Evolutionary conservation across 2,113 vertebrate species (phyloP).

Genomic region (Sminthopsis crassicaudata): DNA sequence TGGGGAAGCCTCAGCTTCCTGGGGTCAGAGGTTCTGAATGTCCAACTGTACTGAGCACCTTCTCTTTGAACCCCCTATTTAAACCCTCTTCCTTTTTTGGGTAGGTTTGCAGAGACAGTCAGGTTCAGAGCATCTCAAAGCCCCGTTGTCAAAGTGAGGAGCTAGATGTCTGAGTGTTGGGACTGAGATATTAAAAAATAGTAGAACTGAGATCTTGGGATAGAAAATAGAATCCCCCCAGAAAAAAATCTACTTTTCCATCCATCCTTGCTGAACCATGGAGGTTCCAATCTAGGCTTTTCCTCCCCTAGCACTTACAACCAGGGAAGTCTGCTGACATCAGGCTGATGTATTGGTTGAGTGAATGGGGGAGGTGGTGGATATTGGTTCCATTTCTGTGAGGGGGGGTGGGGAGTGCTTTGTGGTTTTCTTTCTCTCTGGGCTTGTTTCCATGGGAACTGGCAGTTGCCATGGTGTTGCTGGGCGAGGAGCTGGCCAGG

Average conservation of each 20-base stretch:
- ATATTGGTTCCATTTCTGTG: slow-evolving; percentile 58
- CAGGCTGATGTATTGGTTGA: slow-evolving; percentile 21
- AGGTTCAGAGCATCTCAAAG: background rate
- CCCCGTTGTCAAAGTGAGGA: background rate
- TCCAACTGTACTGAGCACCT: background rate
- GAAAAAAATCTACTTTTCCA: background rate
- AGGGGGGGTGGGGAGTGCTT: slow-evolving; percentile 47
- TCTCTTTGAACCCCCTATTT: background rate
- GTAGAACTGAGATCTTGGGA: background rate
- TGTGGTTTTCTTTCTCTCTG: slow-evolving; percentile 62
- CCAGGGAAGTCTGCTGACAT: background rate
- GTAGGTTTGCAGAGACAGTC: background rate
- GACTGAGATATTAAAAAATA: background rate
- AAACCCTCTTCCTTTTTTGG: background rate
- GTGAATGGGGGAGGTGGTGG: slow-evolving; percentile 66
- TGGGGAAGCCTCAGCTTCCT: background rate
- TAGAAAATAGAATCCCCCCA: background rate
- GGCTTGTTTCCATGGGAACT: slow-evolving; percentile 83
- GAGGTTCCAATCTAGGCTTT: background rate
- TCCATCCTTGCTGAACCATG: background rate
- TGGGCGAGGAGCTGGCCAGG: slow-evolving; percentile 55
- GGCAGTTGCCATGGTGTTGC: slow-evolving; percentile 73
- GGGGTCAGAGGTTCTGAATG: background rate
- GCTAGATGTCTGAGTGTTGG: background rate
- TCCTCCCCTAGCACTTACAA: background rate